Evolutionary conservation across 2,797 vertebrate genomes (phyloP), one percentile per base, ranked within the genome.

Genomic region (Neomorphus geoffroyi): DNA sequence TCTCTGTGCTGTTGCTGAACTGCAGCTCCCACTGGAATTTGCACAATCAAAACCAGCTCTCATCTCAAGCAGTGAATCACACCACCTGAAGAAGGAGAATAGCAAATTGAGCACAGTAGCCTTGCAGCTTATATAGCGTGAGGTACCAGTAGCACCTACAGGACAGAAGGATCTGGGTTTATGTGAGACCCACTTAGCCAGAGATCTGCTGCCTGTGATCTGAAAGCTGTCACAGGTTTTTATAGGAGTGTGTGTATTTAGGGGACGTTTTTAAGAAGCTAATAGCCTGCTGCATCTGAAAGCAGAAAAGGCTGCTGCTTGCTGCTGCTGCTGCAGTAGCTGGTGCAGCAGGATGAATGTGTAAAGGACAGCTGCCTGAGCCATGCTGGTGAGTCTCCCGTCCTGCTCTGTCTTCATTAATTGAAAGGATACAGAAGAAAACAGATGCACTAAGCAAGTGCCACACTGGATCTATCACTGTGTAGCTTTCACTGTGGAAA

Each of bases 11-110:
- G 95, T 94, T 97, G 96, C 95, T 16, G 97, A 97, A 96, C 97
- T 95, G 97, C 97, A 95, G 97, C 97, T 98, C 98, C 97, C 97
- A 91, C 95, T 96, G 97, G 97, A 98, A 98, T 97, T 95, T 91
- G 94, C 97, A 97, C 94, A 95, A 91, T 97, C 96, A 93, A 97
- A 97, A 89, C 88, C 96, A 97, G 97, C 96, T 97, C 97, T 96
- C 90, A 46, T 97, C 96, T 89, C 60, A 27, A 90, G 79, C 94
- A 94, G 95, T 91, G 97, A 94, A 97, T 97, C 96, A 94, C 96
- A 94, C 95, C 97, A 98, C 97, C 97, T 97, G 97, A 97, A 94
- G 96, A 96, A 72, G 87, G 95, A 93, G 94, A 94, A 75, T 26
- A 93, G 97, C 84, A 75, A 70, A 87, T 9, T 61, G 84, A 70